phyloP scores from a whole-genome alignment of 2,888 invertebrate genomes.

The Stenodera caucasica region DNA sequence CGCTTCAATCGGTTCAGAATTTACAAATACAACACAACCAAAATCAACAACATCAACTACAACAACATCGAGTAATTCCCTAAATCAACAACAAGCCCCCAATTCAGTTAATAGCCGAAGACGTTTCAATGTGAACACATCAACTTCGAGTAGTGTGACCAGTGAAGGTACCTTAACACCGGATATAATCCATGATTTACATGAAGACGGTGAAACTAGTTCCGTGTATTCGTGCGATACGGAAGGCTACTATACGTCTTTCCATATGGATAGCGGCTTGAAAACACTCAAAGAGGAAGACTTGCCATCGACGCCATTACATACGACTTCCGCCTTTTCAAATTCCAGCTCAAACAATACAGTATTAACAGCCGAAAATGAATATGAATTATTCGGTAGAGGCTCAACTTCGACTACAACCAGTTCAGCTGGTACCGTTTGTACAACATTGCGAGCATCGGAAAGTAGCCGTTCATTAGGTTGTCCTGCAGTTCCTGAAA shows the following conservation, averaged over 20 bases:
- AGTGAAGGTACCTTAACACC: slow-evolving; percentile 85
- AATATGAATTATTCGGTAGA: slow-evolving; percentile 89
- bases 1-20: slow-evolving; percentile 83
- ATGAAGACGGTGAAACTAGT: slow-evolving; percentile 84
- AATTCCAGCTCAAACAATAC: slow-evolving; percentile 72
- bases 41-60: slow-evolving; percentile 69
- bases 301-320: slow-evolving; percentile 72
- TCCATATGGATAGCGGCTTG: slow-evolving; percentile 94
- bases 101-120: slow-evolving; percentile 71
- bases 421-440: slow-evolving; percentile 87
- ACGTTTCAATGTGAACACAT: slow-evolving; percentile 66
- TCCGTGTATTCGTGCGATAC: slow-evolving; percentile 95
- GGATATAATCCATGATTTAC: slow-evolving; percentile 76
- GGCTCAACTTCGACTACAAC: slow-evolving; percentile 90
- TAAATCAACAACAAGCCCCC: slow-evolving; percentile 64
- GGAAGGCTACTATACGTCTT: slow-evolving; percentile 97
- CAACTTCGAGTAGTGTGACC: slow-evolving; percentile 80
- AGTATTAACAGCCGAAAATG: slow-evolving; percentile 76
- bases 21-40: slow-evolving; percentile 71
- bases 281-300: slow-evolving; percentile 81
- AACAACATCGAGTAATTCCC: slow-evolving; percentile 70
- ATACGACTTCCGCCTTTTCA: slow-evolving; percentile 70
- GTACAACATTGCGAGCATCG: slow-evolving; percentile 76
- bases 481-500: slow-evolving; percentile 79
- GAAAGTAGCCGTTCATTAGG: slow-evolving; percentile 65